phyloP scores from a whole-genome alignment of 2,888 invertebrate genomes.

The Phyllotreta striolata region DNA sequence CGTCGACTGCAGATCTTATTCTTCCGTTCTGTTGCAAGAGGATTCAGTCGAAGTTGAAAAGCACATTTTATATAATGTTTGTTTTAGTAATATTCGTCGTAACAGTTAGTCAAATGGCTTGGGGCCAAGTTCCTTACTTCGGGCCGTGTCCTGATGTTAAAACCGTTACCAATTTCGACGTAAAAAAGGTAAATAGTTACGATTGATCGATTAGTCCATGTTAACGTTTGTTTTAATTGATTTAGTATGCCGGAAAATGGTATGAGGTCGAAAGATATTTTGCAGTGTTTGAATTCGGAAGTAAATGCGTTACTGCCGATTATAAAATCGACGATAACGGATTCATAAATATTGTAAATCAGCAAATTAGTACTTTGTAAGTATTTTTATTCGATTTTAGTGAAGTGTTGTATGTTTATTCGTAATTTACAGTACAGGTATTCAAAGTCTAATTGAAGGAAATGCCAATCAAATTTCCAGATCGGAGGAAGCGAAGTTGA shows the following conservation, averaged over 20 bases:
- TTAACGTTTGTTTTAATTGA: slow-evolving; percentile 38
- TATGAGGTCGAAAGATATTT: slow-evolving; percentile 81
- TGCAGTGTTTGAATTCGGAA: slow-evolving; percentile 76
- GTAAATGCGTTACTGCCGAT: slow-evolving; percentile 76
- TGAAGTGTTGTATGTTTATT: slow-evolving; percentile 21
- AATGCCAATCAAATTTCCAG: slow-evolving; percentile 64
- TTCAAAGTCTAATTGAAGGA: slow-evolving; percentile 66
- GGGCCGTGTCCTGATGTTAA: slow-evolving; percentile 71
- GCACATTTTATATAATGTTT: slow-evolving; percentile 19
- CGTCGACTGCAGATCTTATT: slow-evolving; percentile 5
- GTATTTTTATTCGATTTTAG: slow-evolving; percentile 37
- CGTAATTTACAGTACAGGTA: slow-evolving; percentile 64
- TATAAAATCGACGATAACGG: slow-evolving; percentile 65
- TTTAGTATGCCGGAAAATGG: slow-evolving; percentile 72
- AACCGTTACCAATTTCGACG: slow-evolving; percentile 68
- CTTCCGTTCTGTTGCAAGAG: background rate
- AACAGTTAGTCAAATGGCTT: slow-evolving; percentile 17
- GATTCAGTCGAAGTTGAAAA: background rate
- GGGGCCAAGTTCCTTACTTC: slow-evolving; percentile 70
- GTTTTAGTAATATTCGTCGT: slow-evolving; percentile 29
- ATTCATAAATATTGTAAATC: slow-evolving; percentile 59
- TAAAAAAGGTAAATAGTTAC: slow-evolving; percentile 63
- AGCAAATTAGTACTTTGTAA: slow-evolving; percentile 61
- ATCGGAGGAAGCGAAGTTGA: slow-evolving; percentile 68
- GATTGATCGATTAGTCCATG: slow-evolving; percentile 9